Evolutionary conservation across 1,140 invertebrate species (phyloP), one percentile per base, ranked within the genome.

Genomic region (Plutomurus gul): DNA sequence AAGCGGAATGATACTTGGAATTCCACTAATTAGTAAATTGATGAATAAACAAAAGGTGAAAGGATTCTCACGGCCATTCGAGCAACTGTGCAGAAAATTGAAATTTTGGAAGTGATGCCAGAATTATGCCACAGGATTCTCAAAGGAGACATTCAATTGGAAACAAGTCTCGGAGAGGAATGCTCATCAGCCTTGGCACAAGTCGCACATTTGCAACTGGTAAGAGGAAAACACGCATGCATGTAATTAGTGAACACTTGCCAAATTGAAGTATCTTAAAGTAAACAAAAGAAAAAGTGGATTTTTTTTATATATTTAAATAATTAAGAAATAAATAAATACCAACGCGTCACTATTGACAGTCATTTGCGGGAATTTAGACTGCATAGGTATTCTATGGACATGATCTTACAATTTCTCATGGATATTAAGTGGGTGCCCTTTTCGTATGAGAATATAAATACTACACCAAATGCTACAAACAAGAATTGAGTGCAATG

Each of bases 31-130:
- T 33, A 4, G n/a, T n/a, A 60, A n/a, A n/a, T n/a, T 79, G n/a
- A 36, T 43, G 30, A 5, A 43, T 60, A 39, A n/a, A n/a, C n/a
- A n/a, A n/a, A 10, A 80, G 79, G 43, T 30, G 22, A 80, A 30
- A 70, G 11, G 10, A 43, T 80, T 71, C 37, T 80, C 46, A 70
- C 20, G 0, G 56, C 65, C 16, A 4, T 80, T 11, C 30, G 70
- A 56, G 18, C 20, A 39, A 46, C 60, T 18, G 1, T 39, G 22
- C 30, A 33, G 4, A 71, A 73, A 22, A 76, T 80, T 27, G 74
- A 80, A 76, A 40, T 76, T 4, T 20, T 80, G 36, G 22, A 40
- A 47, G 22, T 40, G 0, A 49, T 80, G 13, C 56, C 74, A 3
- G 25, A 40, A 18, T 43, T 80, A n/a, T 80, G 79, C 27, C 16